Evolutionary conservation across 2,888 invertebrate species (phyloP).

Genomic region (Trachelus stipa): DNA sequence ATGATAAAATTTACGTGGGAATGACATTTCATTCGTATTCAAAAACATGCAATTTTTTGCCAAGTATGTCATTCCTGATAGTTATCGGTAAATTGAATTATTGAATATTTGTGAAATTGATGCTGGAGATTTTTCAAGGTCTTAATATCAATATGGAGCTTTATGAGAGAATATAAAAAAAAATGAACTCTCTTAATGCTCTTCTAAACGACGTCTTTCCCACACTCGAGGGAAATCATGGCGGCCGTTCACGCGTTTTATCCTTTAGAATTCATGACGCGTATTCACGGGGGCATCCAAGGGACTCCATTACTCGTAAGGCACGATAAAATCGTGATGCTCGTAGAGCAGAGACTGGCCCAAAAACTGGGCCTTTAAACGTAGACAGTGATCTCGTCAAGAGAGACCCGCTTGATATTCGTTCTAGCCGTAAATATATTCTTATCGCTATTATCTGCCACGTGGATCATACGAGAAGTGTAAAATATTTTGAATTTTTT

Average conservation of each 20-base stretch:
- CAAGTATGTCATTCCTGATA: not conserved
- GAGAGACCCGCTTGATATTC: slow-evolving; percentile 13
- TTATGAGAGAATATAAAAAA: not conserved
- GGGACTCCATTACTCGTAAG: slow-evolving; percentile 23
- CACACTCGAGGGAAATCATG: slow-evolving; percentile 3
- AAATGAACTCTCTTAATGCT: not conserved
- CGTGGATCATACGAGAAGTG: not conserved
- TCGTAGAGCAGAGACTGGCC: slow-evolving; percentile 26
- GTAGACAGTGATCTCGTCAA: not conserved
- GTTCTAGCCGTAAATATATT: slow-evolving; percentile 39
- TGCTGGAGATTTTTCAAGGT: not conserved
- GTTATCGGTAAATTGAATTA: too few species aligned
- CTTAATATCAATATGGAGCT: not conserved
- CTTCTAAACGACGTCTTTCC: not conserved
- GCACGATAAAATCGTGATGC: slow-evolving; percentile 38
- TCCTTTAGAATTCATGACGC: not conserved
- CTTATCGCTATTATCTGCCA: slow-evolving; percentile 48
- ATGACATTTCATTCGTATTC: not conserved
- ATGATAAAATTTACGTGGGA: not conserved
- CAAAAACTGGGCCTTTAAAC: slow-evolving; percentile 1
- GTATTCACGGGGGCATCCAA: not conserved
- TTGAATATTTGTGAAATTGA: not conserved
- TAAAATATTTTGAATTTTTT: not conserved
- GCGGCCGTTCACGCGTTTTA: not conserved
- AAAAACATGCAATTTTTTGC: not conserved